Evolutionary conservation across 2,888 invertebrate species (phyloP).

Genomic region (Xanthorhoe spadicearia): DNA sequence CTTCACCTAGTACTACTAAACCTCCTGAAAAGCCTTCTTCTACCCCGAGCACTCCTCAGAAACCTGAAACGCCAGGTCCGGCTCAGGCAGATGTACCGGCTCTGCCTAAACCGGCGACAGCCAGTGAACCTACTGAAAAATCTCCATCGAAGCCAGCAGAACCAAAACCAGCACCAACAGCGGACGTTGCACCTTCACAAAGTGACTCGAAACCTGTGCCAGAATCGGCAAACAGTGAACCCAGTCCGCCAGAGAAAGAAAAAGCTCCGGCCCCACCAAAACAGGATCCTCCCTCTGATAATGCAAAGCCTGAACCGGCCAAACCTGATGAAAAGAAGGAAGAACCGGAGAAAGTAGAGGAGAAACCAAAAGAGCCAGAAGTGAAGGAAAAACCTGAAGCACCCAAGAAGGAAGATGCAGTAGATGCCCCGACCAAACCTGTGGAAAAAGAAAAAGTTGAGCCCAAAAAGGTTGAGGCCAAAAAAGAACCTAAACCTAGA

Average conservation of each 20-base stretch:
- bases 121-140: conserved; percentile 72
- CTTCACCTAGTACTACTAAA: conserved; percentile 77
- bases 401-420: conserved; percentile 46
- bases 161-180: conserved; percentile 67
- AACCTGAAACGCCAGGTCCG: conserved; percentile 61
- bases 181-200: conserved; percentile 73
- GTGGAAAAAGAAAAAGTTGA: conserved; percentile 68
- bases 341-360: conserved; percentile 54
- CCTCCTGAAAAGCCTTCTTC: conserved; percentile 72
- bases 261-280: conserved; percentile 54
- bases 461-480: conserved; percentile 53
- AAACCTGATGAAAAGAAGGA: conserved; percentile 68
- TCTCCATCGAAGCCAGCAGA: conserved; percentile 73
- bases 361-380: conserved; percentile 57
- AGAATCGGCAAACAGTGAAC: conserved; percentile 70
- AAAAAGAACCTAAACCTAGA: conserved; percentile 68
- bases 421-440: conserved; percentile 51
- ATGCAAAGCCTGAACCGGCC: conserved; percentile 52
- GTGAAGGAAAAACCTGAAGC: conserved; percentile 52
- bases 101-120: conserved; percentile 72
- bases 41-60: conserved; percentile 68
- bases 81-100: conserved; percentile 60
- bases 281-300: conserved; percentile 58
- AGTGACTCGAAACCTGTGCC: conserved; percentile 73
- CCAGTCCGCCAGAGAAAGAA: conserved; percentile 56